These are phyloP conservation scores for Papio anubis DNA, from an alignment of 2,113 vertebrate genomes.

Conservation along the genomic window DNA sequence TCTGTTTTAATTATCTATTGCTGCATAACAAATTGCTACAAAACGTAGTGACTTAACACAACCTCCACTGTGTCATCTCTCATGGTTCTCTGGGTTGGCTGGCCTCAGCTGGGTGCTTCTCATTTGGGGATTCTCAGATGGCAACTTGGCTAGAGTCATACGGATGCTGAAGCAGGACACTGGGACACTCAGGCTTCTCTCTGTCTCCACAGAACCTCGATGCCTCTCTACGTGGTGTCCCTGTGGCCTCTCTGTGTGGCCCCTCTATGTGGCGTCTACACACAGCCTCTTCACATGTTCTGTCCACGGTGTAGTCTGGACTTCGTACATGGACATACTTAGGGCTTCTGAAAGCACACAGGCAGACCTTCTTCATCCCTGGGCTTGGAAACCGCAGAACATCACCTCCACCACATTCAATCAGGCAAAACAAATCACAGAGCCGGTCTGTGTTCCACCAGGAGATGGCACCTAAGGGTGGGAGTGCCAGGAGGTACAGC, in stretches of 20 bases:
- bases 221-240: rapidly evolving
- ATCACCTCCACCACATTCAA: no score
- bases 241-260: background rate
- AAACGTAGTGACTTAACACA: background rate
- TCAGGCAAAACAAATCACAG: background rate
- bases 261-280: background rate
- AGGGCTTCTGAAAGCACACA: background rate
- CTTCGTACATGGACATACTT: background rate
- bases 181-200: background rate
- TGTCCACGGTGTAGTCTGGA: background rate
- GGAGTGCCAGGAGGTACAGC: background rate
- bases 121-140: background rate
- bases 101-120: background rate
- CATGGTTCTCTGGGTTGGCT: background rate
- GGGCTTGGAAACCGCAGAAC: background rate
- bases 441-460: rapidly evolving
- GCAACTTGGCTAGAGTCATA: background rate
- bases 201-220: background rate
- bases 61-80: background rate
- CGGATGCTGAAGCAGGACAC: background rate
- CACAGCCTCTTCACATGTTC: background rate
- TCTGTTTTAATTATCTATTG: background rate
- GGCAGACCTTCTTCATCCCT: background rate
- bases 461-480: background rate
- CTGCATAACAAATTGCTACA: background rate